Evolutionary conservation across 2,113 vertebrate genomes (phyloP), one percentile per base, ranked within the genome.

Genomic region (Nanorana parkeri): DNA sequence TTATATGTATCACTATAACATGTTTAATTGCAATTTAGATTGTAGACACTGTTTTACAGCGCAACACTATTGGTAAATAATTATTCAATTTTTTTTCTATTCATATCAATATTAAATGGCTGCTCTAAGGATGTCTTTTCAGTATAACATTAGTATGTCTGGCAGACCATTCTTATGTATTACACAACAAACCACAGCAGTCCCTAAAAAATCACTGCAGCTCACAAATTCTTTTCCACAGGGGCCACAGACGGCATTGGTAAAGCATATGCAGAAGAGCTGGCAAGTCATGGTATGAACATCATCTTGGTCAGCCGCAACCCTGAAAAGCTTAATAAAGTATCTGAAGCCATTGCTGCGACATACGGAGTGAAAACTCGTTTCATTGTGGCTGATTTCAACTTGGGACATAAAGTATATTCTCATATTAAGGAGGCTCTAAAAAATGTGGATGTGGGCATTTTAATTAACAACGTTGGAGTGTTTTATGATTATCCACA

Each of bases 391-490:
- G 94, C 92, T 0, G 96, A 98, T 89, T 95, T 98, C 86, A 92
- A 91, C 80, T 84, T 71, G 16, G 95, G 95, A 24, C 91, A 84
- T 0, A 90, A 92, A 6, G 89, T 90, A 84, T 93, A 93, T 11
- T 86, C 87, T 5, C 74, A 87, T 2, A 87, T 99, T 75, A 89
- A 86, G 86, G 93, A 97, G 8, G 94, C 91, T 56, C 74, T 98
- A 80, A 86, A 83, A 85, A 93, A 92, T 78, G 96, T 90, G 90
- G 96, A 99, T 52, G 81, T 99, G 15, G 98, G 98, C 54, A 95
- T 99, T 89, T 88, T 99, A 87, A 94, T 99, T 68, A 99, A 98
- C 88, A 96, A 95, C 0, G 84, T 95, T 10, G 92, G 92, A 0
- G 85, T 89, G 1, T 90, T 87, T 32, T 77, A 89, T 74, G 28